Evolutionary conservation across 2,797 vertebrate genomes (phyloP).

Genomic region (Syngnathus rostellatus): DNA sequence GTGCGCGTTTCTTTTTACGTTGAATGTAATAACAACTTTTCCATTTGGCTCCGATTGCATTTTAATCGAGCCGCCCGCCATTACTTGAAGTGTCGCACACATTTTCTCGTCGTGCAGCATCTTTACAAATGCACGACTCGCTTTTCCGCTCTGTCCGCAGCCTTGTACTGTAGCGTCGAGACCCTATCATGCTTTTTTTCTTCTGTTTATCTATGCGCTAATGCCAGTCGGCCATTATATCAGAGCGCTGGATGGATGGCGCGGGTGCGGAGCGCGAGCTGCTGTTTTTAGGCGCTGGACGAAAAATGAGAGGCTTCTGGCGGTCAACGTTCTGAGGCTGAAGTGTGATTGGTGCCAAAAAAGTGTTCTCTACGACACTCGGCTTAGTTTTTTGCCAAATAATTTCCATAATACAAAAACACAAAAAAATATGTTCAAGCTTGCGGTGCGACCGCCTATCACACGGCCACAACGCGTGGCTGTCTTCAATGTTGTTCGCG

Average conservation of each 20-base stretch:
- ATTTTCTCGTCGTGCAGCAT: constrained; percentile 29
- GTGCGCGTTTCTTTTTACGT: constrained; percentile 21
- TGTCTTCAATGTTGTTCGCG: not conserved
- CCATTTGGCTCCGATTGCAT: not conserved
- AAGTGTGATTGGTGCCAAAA: constrained; percentile 5
- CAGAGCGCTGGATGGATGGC: not conserved
- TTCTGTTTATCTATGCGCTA: not conserved
- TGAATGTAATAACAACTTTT: constrained; percentile 49
- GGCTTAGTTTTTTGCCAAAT: not conserved
- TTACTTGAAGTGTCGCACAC: constrained; percentile 51
- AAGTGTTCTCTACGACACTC: not conserved
- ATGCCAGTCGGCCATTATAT: not conserved
- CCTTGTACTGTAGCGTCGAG: constrained; percentile 53
- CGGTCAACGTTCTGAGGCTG: not conserved
- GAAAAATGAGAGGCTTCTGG: not conserved
- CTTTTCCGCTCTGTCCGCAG: constrained; percentile 51
- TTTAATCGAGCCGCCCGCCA: constrained; percentile 29
- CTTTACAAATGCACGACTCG: constrained; percentile 49
- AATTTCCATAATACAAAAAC: not conserved
- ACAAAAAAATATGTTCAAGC: no score
- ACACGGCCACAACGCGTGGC: not conserved
- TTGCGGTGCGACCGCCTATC: not conserved
- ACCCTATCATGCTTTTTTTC: not conserved
- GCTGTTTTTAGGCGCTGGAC: not conserved
- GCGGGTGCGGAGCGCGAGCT: not conserved